These are phyloP conservation scores for Odocoileus hemionus DNA, from an alignment of 2,113 vertebrate genomes.

Conservation along the genomic window DNA sequence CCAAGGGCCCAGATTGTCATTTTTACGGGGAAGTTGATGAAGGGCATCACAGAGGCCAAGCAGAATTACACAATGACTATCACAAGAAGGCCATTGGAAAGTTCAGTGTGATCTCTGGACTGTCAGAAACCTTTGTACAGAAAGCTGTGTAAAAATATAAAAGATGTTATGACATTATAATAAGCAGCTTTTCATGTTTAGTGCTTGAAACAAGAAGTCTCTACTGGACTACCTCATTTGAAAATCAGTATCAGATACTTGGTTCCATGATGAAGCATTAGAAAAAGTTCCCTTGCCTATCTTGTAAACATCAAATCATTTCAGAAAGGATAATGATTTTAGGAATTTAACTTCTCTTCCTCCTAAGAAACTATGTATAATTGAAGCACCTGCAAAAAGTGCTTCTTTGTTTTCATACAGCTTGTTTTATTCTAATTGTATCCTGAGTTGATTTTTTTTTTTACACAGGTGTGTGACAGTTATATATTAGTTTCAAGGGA, in stretches of 20 bases:
- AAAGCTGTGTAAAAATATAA: neutral
- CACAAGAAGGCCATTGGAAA: neutral
- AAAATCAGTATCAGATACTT: neutral
- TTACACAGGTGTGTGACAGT: slow-evolving; percentile 48
- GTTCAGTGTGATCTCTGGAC: neutral
- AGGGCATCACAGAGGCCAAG: neutral
- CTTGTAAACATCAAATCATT: neutral
- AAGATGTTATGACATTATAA: neutral
- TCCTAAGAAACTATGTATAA: neutral
- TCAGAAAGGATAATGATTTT: neutral
- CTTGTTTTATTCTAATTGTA: slow-evolving; percentile 38
- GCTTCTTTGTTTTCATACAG: slow-evolving; percentile 43
- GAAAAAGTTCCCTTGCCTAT: neutral
- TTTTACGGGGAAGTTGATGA: too few relatives aligned
- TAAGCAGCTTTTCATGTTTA: neutral
- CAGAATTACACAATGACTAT: neutral
- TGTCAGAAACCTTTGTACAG: neutral
- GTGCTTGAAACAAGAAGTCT: neutral
- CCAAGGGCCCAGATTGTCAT: neutral
- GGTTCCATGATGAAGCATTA: neutral
- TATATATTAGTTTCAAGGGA: slow-evolving; percentile 22
- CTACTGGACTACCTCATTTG: neutral
- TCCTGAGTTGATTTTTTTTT: neutral
- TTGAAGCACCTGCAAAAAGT: neutral
- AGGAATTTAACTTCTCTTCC: slow-evolving; percentile 13